These are phyloP conservation scores for Drusus annulatus DNA, from an alignment of 1,140 invertebrate genomes.

Conservation along the genomic window DNA sequence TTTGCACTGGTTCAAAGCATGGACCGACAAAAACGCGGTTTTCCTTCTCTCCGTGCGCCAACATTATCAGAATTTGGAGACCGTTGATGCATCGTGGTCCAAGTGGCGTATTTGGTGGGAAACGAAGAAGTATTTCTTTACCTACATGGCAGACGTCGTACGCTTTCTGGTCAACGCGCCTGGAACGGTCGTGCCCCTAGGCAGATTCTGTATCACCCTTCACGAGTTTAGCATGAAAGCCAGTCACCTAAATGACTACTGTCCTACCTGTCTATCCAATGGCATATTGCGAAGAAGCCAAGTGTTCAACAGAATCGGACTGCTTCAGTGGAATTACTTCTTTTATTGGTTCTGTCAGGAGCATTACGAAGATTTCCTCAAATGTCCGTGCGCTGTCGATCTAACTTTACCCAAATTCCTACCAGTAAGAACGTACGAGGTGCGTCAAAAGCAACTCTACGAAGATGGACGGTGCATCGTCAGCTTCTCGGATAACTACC, in stretches of 20 bases:
- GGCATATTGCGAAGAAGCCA: slow-evolving; percentile 65
- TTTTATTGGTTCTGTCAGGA: slow-evolving; percentile 74
- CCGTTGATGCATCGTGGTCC: slow-evolving; percentile 64
- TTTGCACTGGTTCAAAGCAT: slow-evolving; percentile 65
- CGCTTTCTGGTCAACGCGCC: slow-evolving; percentile 64
- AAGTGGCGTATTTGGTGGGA: slow-evolving; percentile 70
- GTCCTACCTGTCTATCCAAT: slow-evolving; percentile 71
- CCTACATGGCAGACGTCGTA: slow-evolving; percentile 61
- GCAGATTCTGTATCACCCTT: slow-evolving; percentile 68
- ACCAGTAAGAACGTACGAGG: slow-evolving; percentile 65
- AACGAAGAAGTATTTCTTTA: slow-evolving; percentile 62
- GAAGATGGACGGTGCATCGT: slow-evolving; percentile 73
- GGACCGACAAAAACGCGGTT: slow-evolving; percentile 61
- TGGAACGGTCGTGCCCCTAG: slow-evolving; percentile 63
- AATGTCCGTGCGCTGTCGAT: slow-evolving; percentile 65
- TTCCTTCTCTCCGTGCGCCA: slow-evolving; percentile 69
- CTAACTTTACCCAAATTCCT: slow-evolving; percentile 68
- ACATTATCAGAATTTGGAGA: slow-evolving; percentile 70
- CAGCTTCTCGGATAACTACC: slow-evolving; percentile 71
- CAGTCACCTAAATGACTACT: slow-evolving; percentile 70
- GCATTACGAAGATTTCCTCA: slow-evolving; percentile 68
- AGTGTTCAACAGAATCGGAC: slow-evolving; percentile 68
- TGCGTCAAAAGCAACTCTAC: slow-evolving; percentile 64
- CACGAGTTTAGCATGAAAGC: slow-evolving; percentile 69
- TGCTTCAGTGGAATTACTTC: slow-evolving; percentile 69